phyloP scores from a whole-genome alignment of 1,140 invertebrate genomes.

The Ectropis grisescens region DNA sequence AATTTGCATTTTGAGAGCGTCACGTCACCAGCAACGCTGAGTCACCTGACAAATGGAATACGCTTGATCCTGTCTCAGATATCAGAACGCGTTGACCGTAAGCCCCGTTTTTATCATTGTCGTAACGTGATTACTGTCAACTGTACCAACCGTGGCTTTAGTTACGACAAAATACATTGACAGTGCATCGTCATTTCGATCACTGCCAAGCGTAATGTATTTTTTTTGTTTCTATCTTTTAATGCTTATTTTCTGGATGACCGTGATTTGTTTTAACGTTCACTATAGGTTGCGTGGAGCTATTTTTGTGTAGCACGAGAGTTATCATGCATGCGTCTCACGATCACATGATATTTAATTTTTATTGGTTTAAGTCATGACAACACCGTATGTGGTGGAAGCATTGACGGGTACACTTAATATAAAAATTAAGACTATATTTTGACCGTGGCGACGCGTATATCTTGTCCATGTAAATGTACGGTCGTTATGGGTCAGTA shows the following conservation, averaged over 20 bases:
- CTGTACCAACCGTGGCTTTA: conserved; percentile 26
- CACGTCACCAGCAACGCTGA: conserved; percentile 65
- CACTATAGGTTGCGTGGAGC: conserved; percentile 20
- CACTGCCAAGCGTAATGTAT: no score
- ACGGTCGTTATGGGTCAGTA: conserved; percentile 24
- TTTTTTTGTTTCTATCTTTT: conserved; percentile 2
- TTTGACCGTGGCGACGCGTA: conserved; percentile 30
- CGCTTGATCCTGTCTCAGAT: conserved; percentile 52
- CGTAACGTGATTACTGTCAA: conserved; percentile 67
- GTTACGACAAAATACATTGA: conserved; percentile 18
- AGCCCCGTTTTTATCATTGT: conserved; percentile 59
- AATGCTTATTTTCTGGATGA: conserved; percentile 12
- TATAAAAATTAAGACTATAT: conserved; percentile 39
- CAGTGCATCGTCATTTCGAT: conserved; percentile 20
- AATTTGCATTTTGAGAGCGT: conserved; percentile 69
- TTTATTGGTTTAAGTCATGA: conserved; percentile 58
- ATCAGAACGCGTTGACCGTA: conserved; percentile 62
- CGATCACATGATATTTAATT: conserved; percentile 46
- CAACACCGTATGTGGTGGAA: conserved; percentile 44
- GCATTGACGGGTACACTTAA: conserved; percentile 32
- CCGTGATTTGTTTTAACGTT: conserved; percentile 23
- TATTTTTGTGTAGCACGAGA: conserved; percentile 29
- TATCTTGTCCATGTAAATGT: conserved; percentile 26
- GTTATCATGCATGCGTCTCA: conserved; percentile 39
- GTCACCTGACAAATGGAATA: conserved; percentile 66